Evolutionary conservation across 2,113 vertebrate species (phyloP).

Genomic region (Saccopteryx leptura): DNA sequence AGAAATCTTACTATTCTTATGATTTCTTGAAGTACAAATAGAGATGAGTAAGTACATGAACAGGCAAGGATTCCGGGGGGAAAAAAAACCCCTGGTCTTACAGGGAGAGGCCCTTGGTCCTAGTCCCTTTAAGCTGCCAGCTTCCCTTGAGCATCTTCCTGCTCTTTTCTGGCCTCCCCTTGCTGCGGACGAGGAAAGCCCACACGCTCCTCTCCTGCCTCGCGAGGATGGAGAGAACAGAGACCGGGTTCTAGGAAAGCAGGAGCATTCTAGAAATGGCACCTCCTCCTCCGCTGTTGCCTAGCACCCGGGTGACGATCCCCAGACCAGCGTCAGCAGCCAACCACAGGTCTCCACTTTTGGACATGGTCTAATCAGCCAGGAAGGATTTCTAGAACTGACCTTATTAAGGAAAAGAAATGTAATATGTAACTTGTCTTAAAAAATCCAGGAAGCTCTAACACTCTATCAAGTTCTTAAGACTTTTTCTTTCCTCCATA

Average conservation of each 20-base stretch:
- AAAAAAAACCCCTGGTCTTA: not conserved
- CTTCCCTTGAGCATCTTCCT: not conserved
- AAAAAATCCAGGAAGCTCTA: constrained; percentile 83
- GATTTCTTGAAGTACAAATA: not conserved
- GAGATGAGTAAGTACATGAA: not conserved
- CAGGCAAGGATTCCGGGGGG: not conserved
- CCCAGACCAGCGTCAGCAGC: constrained; percentile 34
- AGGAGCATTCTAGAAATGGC: constrained; percentile 35
- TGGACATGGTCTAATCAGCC: constrained; percentile 45
- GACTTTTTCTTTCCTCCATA: constrained; percentile 83
- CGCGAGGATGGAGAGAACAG: not conserved
- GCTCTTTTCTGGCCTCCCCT: not conserved
- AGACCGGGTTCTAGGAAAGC: not conserved
- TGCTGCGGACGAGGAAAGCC: not conserved
- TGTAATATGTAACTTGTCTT: constrained; percentile 57
- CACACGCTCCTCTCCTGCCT: not conserved
- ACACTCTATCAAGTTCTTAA: constrained; percentile 85
- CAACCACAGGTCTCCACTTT: constrained; percentile 49
- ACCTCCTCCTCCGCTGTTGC: not conserved
- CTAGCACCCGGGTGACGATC: constrained; percentile 37
- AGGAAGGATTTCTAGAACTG: constrained; percentile 66
- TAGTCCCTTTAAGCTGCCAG: not conserved
- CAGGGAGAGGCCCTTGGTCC: not conserved
- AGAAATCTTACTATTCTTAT: not conserved
- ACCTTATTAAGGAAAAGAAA: constrained; percentile 80